Base-by-base conservation (phyloP, 2,888 invertebrate species). In the Catotricha subobsoleta region DNA sequence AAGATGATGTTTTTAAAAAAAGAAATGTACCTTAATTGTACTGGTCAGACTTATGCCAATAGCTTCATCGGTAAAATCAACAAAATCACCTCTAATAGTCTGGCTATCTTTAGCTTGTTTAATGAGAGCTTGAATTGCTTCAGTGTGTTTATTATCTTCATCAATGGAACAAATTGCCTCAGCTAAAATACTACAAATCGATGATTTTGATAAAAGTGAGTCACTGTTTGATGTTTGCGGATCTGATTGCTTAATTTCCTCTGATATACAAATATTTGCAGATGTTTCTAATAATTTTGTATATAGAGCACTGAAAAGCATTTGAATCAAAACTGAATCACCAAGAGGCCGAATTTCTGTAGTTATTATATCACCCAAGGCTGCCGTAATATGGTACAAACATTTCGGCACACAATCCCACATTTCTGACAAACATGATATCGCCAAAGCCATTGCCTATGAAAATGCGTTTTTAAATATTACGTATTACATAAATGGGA, bases 111-210 rank as follows among this genome's bases (percentile, higher is more conserved):
- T 67, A 2, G 70, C 67, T 48, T 69, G 67, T 9, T 65, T 61
- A 7, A 36, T 29, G 12, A 41, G 31, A 28, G 27, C 34, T 13
- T 28, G 33, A 10, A 41, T 41, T 3, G 27, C 77, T 45, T 74
- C 72, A 0, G 81, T 81, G 51, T 82, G 81, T 50, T 80, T 80
- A 53, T 81, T 74, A 44, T 80, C 79, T 51, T 81, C 81, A 54
- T 83, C 82, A 39, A 84, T 72, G 18, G 74, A 76, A 53, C 84
- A 84, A 12, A 84, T 65, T 1, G 80, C 77, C 58, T 86, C 84
- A 1, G 80, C 79, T 7, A 81, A 59, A 0, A 79, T 76, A n/a
- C 76, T 67, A 1, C 80, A 79, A 36, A 76, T 67, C 1, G 69
- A 67, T 0, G 71, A 67, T 1, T 67, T 60, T 6, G 49, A 48